Percentiles rank a stretch among this genome's conserved stretches.
Conservation (phyloP, 2,888 invertebrate species). For the Pachymerium ferrugineum region DNA sequence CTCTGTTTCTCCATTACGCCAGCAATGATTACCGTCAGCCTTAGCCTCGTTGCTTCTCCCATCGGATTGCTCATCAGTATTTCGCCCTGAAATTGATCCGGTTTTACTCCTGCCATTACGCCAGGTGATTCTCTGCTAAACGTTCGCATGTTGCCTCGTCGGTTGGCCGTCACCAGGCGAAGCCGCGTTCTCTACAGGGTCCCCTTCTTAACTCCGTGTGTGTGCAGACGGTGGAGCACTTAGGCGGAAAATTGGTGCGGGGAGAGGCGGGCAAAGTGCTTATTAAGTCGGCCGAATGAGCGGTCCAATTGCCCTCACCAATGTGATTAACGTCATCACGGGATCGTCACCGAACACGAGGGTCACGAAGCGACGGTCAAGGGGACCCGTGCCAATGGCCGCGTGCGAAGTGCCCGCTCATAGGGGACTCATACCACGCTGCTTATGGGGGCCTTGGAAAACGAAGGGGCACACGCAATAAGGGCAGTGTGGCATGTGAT, state of each 20-base stretch:
- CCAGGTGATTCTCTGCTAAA: slow-evolving; percentile 26
- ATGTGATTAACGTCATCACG: slow-evolving; percentile 32
- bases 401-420: slow-evolving; percentile 4
- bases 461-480: slow-evolving; percentile 21
- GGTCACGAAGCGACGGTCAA: slow-evolving; percentile 19
- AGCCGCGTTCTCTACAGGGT: slow-evolving; percentile 5
- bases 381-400: slow-evolving; percentile 20
- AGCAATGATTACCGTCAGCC: slow-evolving; percentile 31
- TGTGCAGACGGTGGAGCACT: slow-evolving; percentile 8
- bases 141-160: slow-evolving; percentile 3
- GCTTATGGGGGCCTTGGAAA: slow-evolving; percentile 4
- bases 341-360: slow-evolving; percentile 30
- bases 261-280: slow-evolving; percentile 28
- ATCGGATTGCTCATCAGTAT: slow-evolving; percentile 32
- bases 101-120: slow-evolving; percentile 32
- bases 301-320: slow-evolving; percentile 24
- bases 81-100: slow-evolving; percentile 32
- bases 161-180: slow-evolving; percentile 26
- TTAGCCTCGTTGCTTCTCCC: slow-evolving; percentile 27
- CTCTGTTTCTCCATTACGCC: slow-evolving; percentile 20
- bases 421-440: slow-evolving; percentile 1
- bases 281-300: slow-evolving; percentile 30
- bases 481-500: slow-evolving; percentile 25
- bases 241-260: slow-evolving; percentile 22
- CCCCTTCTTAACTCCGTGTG: slow-evolving; percentile 11